Conservation (phyloP, 2,888 invertebrate species). For the Gastrophysa polygoni region DNA sequence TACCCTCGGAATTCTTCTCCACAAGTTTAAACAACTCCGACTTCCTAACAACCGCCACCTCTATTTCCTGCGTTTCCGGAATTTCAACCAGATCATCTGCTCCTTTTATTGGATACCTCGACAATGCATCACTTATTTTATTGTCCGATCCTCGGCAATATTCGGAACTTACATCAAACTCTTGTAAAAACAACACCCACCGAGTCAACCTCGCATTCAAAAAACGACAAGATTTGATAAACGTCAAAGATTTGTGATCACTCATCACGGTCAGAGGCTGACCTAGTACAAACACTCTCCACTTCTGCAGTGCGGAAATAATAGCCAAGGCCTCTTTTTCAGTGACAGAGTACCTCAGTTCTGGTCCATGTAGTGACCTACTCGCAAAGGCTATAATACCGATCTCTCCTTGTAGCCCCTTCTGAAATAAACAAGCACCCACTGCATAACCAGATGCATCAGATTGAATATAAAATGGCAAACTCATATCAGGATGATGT, state of each 20-base stretch:
- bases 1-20: neutral
- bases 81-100: neutral
- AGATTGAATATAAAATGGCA: conserved; percentile 10
- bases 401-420: neutral
- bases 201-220: conserved; percentile 24
- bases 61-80: neutral
- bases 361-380: conserved; percentile 11
- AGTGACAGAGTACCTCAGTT: neutral
- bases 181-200: conserved; percentile 30
- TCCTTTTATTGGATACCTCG: conserved; percentile 18
- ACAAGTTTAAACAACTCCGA: neutral
- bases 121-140: conserved; percentile 22
- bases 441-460: neutral
- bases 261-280: conserved; percentile 12
- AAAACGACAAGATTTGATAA: conserved; percentile 19
- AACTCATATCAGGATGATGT: conserved; percentile 22
- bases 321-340: conserved; percentile 24
- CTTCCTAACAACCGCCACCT: neutral
- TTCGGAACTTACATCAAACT: conserved; percentile 18
- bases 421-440: conserved; percentile 13
- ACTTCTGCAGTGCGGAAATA: conserved; percentile 13
- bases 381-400: conserved; percentile 18
- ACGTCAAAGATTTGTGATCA: conserved; percentile 23
- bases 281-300: conserved; percentile 18
- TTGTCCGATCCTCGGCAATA: conserved; percentile 25